Evolutionary conservation across 2,797 vertebrate species (phyloP).

Genomic region (Gambelia wislizenii): DNA sequence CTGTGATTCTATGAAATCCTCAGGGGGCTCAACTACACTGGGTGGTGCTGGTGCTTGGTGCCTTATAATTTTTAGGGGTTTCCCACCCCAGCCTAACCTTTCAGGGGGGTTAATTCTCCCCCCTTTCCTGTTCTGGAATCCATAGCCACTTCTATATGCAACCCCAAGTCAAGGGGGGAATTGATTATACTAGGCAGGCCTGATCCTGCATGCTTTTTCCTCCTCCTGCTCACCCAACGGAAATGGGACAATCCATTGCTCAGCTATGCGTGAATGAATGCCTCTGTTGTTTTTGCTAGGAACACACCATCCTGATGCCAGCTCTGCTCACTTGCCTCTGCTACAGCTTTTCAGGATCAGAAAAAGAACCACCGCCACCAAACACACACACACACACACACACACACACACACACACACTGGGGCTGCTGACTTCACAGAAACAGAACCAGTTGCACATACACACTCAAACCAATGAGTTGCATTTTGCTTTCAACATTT

Average conservation of each 20-base stretch:
- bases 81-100: no score
- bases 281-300: background rate
- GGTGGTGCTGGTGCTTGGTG: no score
- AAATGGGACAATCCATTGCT: background rate
- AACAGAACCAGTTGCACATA: background rate
- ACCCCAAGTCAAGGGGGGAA: background rate
- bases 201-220: background rate
- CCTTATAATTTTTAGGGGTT: no score
- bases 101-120: background rate
- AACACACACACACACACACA: background rate
- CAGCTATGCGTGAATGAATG: background rate
- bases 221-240: background rate
- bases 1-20: no score
- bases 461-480: background rate
- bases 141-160: fast-evolving
- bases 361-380: background rate
- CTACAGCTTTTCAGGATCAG: background rate
- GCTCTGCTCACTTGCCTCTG: fast-evolving
- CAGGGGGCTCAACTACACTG: no score
- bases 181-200: background rate
- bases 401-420: no score
- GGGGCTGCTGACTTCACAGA: background rate
- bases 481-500: no score
- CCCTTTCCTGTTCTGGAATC: fast-evolving
- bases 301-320: background rate